phyloP scores from a whole-genome alignment of 2,113 vertebrate species.

The Bubo scandiacus region DNA sequence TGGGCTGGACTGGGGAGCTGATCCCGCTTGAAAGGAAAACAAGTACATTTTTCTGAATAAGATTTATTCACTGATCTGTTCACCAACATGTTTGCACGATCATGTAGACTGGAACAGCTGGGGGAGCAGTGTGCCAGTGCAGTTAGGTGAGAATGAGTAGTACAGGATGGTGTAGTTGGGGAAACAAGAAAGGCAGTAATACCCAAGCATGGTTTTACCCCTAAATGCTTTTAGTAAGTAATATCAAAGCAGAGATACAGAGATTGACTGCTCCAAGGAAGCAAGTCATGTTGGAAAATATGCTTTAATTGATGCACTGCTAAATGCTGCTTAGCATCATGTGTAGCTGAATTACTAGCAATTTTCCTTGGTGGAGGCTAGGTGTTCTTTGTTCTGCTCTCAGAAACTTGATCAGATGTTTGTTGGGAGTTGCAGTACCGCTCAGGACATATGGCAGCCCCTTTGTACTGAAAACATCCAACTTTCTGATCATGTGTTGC shows the following conservation, averaged over 20 bases:
- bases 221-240: background rate
- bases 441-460: background rate
- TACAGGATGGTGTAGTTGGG: background rate
- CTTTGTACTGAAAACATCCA: background rate
- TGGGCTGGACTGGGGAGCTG: background rate
- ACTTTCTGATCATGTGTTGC: background rate
- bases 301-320: background rate
- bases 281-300: background rate
- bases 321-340: background rate
- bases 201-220: background rate
- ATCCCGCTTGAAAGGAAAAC: background rate
- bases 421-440: background rate
- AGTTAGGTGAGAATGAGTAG: background rate
- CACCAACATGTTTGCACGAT: accelerated
- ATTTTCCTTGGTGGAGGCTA: background rate
- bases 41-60: background rate
- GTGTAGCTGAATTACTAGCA: background rate
- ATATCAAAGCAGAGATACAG: background rate
- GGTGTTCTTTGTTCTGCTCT: background rate
- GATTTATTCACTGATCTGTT: background rate
- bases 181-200: background rate
- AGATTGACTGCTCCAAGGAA: background rate
- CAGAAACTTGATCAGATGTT: background rate
- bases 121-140: background rate
- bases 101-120: background rate